Evolutionary conservation across 2,113 vertebrate species (phyloP).

Genomic region (Brienomyrus longianalis): DNA sequence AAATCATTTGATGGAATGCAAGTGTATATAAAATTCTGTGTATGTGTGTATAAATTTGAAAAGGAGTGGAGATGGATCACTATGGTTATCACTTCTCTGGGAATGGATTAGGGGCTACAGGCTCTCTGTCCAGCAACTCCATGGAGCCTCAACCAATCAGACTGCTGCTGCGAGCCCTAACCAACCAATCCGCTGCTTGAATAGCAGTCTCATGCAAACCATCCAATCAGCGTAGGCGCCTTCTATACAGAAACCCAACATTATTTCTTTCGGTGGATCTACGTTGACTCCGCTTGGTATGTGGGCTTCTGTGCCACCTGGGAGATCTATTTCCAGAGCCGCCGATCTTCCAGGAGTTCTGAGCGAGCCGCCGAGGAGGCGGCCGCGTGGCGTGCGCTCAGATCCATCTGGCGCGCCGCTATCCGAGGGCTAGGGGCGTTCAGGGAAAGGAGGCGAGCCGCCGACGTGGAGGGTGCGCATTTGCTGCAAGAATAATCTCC

Average conservation of each 20-base stretch:
- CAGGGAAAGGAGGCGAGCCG: background rate
- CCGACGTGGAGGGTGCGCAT: background rate
- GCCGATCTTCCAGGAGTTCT: background rate
- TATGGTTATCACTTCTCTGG: background rate
- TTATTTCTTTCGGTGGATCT: background rate
- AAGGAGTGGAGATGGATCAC: background rate
- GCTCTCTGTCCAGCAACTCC: background rate
- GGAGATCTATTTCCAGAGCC: background rate
- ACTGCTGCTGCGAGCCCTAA: background rate
- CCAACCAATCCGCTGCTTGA: background rate
- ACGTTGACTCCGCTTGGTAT: background rate
- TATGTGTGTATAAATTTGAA: background rate
- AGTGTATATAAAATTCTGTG: background rate
- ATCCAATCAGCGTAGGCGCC: background rate
- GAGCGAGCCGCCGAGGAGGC: background rate
- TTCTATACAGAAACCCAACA: background rate
- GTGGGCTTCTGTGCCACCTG: background rate
- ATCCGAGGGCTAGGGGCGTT: background rate
- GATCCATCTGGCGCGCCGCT: background rate
- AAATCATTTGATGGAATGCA: background rate
- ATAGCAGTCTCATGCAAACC: background rate
- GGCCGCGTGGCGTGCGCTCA: background rate
- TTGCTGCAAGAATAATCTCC: slow-evolving; percentile 16
- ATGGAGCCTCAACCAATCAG: background rate
- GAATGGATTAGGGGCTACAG: background rate